A percentile compares a stretch with the other conserved stretches of the same genome.
These are phyloP conservation scores for Volucella zonaria DNA, from an alignment of 2,888 invertebrate species.

Conservation along the genomic window DNA sequence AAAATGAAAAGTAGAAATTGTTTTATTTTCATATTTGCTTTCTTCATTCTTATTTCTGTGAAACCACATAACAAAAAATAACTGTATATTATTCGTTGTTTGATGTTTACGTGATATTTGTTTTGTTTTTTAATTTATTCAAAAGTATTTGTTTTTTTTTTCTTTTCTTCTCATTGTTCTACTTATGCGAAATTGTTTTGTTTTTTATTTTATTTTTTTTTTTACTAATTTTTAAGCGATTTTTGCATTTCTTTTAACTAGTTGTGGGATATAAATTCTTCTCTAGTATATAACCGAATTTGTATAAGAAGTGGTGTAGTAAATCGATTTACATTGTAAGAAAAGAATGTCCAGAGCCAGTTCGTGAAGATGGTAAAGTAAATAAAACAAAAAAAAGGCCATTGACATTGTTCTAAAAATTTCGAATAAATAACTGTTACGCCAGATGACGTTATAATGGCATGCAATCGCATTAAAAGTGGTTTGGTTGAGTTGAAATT, in stretches of 20 bases:
- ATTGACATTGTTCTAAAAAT: not conserved
- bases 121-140: not conserved
- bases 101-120: conserved; percentile 48
- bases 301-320: conserved; percentile 1
- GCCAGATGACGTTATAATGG: too few species aligned
- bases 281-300: conserved; percentile 35
- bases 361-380: not conserved
- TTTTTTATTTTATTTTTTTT: conserved; percentile 12
- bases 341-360: not conserved
- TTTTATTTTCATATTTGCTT: conserved; percentile 10
- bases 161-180: conserved; percentile 38
- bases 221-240: conserved; percentile 60
- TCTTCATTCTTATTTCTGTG: conserved; percentile 23
- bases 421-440: too few species aligned
- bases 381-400: not conserved
- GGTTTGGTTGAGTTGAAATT: too few species aligned
- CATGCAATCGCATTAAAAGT: too few species aligned
- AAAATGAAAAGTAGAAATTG: conserved; percentile 10
- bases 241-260: conserved; percentile 43
- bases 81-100: conserved; percentile 68
- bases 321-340: not conserved
- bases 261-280: conserved; percentile 36
- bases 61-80: conserved; percentile 70
- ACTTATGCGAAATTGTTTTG: conserved; percentile 42
- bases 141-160: not conserved